A percentile compares a stretch with the other conserved stretches of the same genome.
These are phyloP conservation scores for Hirtodrosophila duncani DNA, from an alignment of 2,888 invertebrate species.

Conservation along the genomic window DNA sequence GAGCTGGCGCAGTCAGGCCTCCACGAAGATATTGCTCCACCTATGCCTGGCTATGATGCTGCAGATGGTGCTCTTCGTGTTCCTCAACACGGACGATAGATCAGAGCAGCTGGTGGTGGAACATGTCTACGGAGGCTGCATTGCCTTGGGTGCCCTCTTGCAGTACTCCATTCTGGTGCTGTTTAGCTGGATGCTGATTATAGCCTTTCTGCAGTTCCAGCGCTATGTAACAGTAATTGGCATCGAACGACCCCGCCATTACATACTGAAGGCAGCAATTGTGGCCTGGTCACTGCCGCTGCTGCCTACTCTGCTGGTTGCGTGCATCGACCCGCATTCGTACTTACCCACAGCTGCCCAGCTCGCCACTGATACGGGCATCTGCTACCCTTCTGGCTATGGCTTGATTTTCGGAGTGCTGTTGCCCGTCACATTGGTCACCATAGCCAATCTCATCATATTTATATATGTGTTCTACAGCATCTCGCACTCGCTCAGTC, in stretches of 20 bases:
- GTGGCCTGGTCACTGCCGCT: constrained; percentile 82
- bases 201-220: constrained; percentile 83
- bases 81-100: constrained; percentile 70
- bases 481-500: constrained; percentile 76
- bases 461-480: constrained; percentile 80
- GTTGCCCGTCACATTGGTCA: constrained; percentile 80
- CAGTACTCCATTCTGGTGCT: constrained; percentile 84
- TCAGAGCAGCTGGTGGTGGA: constrained; percentile 58
- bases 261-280: constrained; percentile 82
- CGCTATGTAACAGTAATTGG: constrained; percentile 84
- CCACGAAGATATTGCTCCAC: constrained; percentile 83
- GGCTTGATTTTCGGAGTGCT: constrained; percentile 80
- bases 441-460: constrained; percentile 80
- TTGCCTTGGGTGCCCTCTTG: constrained; percentile 81
- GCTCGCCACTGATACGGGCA: constrained; percentile 64
- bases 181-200: constrained; percentile 86
- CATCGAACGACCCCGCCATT: constrained; percentile 80
- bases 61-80: constrained; percentile 79
- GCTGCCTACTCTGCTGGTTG: constrained; percentile 79
- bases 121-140: constrained; percentile 76
- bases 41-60: constrained; percentile 82
- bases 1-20: constrained; percentile 82
- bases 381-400: constrained; percentile 81
- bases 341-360: constrained; percentile 77
- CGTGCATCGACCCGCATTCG: constrained; percentile 78